These are phyloP conservation scores for Porites rus DNA, from an alignment of 92 coral and sea anemone species.

Conservation along the genomic window DNA sequence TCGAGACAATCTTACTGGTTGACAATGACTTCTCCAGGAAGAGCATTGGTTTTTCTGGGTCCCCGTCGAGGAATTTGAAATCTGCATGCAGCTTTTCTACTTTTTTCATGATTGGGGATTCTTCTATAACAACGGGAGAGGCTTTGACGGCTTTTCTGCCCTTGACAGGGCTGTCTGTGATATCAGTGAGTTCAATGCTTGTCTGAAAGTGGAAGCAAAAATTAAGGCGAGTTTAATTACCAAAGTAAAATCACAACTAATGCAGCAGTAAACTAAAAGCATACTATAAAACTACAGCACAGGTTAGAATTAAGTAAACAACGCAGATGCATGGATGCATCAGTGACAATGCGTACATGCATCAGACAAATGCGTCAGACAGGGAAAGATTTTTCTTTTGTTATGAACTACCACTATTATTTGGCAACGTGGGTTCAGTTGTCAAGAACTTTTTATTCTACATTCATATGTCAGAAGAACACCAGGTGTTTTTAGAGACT, in stretches of 20 bases:
- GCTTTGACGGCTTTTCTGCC: conserved; percentile 6
- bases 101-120: conserved; percentile 28
- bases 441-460: too few relatives aligned
- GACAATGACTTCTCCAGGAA: background rate
- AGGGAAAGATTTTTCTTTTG: too few relatives aligned
- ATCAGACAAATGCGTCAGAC: too few relatives aligned
- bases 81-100: background rate
- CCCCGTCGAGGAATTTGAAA: conserved; percentile 12
- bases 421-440: too few relatives aligned
- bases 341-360: too few relatives aligned
- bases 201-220: conserved; percentile 1
- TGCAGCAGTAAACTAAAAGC: background rate
- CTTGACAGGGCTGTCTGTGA: conserved; percentile 27
- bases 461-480: too few relatives aligned
- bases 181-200: background rate
- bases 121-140: conserved; percentile 20
- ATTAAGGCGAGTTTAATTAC: background rate
- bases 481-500: too few relatives aligned
- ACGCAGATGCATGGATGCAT: too few relatives aligned
- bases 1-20: background rate
- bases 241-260: background rate
- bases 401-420: too few relatives aligned
- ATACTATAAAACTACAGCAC: background rate
- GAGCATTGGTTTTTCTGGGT: conserved; percentile 22
- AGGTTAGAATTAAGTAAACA: background rate